Evolutionary conservation across 1,140 invertebrate genomes (phyloP), one percentile per base, ranked within the genome.

Genomic region (Eufriesea mexicana): DNA sequence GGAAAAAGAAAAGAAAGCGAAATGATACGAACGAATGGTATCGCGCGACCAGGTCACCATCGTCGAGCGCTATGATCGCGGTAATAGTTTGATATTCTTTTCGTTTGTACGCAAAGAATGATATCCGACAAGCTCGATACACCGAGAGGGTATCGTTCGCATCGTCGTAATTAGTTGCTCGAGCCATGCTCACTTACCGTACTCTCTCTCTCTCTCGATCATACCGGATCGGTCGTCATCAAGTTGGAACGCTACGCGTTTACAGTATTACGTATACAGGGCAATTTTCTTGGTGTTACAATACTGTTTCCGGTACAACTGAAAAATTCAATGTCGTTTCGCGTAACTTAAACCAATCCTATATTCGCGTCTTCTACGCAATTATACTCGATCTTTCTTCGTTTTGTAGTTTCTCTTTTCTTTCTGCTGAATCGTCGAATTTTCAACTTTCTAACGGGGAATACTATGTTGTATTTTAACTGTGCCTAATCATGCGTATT

Each of bases 401-500:
- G 47, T 66, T 42, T 42, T 45, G 47, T 12, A 20, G 23, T 45
- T 28, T 74, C 10, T 62, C 28, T 20, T 20, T 25, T 35, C 35
- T 49, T 79, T 35, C 42, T n/a, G 28, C 35, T 62, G n/a, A 51
- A 64, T 64, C 20, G 35, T 64, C 18, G 20, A 23, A 54, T 54
- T 54, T 14, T 10, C 12, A 54, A 42, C 10, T 67, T 0, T 10
- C 9, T 67, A n/a, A 67, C 23, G 42, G 2, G 35, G 23, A 23
- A 49, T 59, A 28, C 18, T 68, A 57, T 28, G 71, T 59, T n/a
- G 9, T 67, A 45, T 67, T 2, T 45, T 5, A 84, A 87, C 77
- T 87, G 86, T 87, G 86, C 86, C 86, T 87, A 87, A 87, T 54
- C 57, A 86, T 55, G 59, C 47, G 59, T 62, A 68, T 64, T 28